These are phyloP conservation scores for Dione vanillae DNA, from an alignment of 2,888 invertebrate genomes.

Conservation along the genomic window DNA sequence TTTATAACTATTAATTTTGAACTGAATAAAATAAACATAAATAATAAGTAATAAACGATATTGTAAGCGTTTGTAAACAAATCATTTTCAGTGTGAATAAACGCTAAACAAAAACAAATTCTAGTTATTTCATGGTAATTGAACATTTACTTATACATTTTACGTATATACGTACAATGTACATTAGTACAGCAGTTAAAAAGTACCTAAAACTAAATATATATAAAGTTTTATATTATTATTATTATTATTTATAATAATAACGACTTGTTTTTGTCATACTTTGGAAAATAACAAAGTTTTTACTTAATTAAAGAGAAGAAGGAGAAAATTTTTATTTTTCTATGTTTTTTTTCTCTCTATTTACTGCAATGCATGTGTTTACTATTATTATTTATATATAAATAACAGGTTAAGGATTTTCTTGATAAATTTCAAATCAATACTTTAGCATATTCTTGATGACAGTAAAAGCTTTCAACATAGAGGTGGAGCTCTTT, in stretches of 20 bases:
- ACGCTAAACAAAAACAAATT: neutral
- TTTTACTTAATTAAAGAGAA: too few species aligned
- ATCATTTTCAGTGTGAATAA: conserved; percentile 9
- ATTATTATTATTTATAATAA: neutral
- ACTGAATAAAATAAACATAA: neutral
- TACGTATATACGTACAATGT: neutral
- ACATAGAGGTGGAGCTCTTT: neutral
- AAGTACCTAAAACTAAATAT: neutral
- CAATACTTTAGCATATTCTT: conserved; percentile 1
- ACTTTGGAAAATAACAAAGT: too few species aligned
- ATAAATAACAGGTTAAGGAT: neutral
- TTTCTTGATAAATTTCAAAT: neutral
- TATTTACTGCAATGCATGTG: too few species aligned
- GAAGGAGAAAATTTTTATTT: too few species aligned
- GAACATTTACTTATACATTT: neutral
- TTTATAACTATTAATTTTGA: conserved; percentile 18
- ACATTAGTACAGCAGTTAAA: neutral
- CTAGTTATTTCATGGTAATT: neutral
- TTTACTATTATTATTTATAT: neutral
- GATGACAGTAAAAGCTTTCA: neutral
- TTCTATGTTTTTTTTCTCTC: too few species aligned
- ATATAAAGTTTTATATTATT: too few species aligned
- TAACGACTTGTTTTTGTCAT: too few species aligned
- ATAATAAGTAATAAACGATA: neutral
- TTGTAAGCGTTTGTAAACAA: neutral